Evolutionary conservation across 2,888 invertebrate genomes (phyloP), one percentile per base, ranked within the genome.

Genomic region (Apotomis turbidana): DNA sequence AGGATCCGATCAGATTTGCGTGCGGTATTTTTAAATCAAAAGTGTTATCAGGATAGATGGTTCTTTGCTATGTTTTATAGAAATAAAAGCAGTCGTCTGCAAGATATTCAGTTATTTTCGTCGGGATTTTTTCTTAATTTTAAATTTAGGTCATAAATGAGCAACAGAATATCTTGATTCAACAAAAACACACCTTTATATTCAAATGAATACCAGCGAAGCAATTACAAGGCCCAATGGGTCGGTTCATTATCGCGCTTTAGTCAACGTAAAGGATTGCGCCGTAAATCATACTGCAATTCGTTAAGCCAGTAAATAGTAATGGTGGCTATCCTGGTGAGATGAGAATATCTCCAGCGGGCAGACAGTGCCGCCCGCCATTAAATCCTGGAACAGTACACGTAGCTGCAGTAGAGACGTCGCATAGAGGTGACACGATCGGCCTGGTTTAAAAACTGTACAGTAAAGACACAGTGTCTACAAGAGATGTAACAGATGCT

Each of bases 291-390:
- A 64, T 64, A 55, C 64, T 46, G 64, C 81, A 85, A 83, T 85
- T 84, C 83, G 80, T 80, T 78, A 82, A 83, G 79, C 82, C 79
- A 78, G 81, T 83, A 86, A 83, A 83, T 84, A 81, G 82, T 83
- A 81, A 82, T 79, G 78, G 83, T 81, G 83, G 83, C 82, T 84
- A 85, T 85, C 81, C 80, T 75, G 79, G 75, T 75, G 83, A 82
- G 83, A 86, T 86, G 83, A 79, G 83, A 85, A 84, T 87, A 87
- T 85, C 87, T 86, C 82, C 78, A 78, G 79, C 79, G 83, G 83
- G 79, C 83, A 83, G 82, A 80, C 84, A 80, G 78, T 54, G 38
- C 77, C 78, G 81, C 77, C 83, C 78, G 80, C 82, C 81, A 83
- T 85, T 87, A 87, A 85, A 84, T 84, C 83, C 84, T 81, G 80